Evolutionary conservation across 1,140 invertebrate genomes (phyloP).

Genomic region (Drosophila repleta): DNA sequence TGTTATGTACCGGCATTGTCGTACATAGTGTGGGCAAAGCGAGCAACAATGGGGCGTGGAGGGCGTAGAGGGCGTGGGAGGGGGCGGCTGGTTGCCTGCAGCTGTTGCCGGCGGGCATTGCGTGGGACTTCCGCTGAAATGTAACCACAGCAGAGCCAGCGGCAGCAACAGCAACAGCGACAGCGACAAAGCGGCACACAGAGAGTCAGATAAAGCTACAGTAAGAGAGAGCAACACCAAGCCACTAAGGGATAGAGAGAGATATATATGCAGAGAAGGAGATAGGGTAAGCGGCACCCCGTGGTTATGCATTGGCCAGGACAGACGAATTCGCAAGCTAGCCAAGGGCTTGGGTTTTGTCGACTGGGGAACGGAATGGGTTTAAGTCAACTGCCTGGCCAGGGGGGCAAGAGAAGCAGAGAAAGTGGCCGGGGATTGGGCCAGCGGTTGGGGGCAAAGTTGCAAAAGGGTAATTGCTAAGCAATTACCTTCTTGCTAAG

Average conservation of each 20-base stretch:
- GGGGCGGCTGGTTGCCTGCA: conserved; percentile 50
- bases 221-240: conserved; percentile 7
- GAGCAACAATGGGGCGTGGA: not conserved
- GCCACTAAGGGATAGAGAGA: conserved; percentile 24
- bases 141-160: conserved; percentile 71
- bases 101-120: conserved; percentile 75
- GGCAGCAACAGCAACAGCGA: conserved; percentile 54
- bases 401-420: not conserved
- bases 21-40: conserved; percentile 56
- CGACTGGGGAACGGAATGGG: conserved; percentile 16
- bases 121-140: conserved; percentile 80
- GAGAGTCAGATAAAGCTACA: conserved; percentile 26
- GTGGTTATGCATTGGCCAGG: conserved; percentile 29
- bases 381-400: conserved; percentile 9
- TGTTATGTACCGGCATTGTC: conserved; percentile 79
- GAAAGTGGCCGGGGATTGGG: not conserved
- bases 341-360: conserved; percentile 27
- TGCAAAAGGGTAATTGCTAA: conserved; percentile 77
- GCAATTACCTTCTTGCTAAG: conserved; percentile 80
- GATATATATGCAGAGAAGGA: conserved; percentile 3
- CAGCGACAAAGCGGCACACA: conserved; percentile 43
- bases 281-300: conserved; percentile 21
- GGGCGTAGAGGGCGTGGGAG: not conserved
- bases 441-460: conserved; percentile 1
- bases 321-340: conserved; percentile 41